A percentile compares a stretch with the other conserved stretches of the same genome.
These are phyloP conservation scores for Sesamia inferens DNA, from an alignment of 2,888 invertebrate genomes.

Conservation along the genomic window DNA sequence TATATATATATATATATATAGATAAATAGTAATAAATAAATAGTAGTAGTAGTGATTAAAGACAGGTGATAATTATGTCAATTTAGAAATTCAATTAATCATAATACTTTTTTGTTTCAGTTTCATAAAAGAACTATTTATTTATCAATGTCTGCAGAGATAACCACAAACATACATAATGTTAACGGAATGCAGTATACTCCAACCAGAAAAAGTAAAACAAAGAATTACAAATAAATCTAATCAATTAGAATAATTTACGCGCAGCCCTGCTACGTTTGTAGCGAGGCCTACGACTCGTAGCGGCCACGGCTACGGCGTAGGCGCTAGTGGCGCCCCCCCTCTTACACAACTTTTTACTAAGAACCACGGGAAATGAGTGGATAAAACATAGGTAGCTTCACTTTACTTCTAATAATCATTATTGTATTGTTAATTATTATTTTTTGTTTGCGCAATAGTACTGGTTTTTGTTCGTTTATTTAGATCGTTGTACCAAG, in stretches of 20 bases:
- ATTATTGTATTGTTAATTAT: slow-evolving; percentile 49
- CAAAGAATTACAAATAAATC: slow-evolving; percentile 51
- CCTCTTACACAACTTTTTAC: slow-evolving; percentile 88
- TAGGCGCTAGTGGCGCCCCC: slow-evolving; percentile 77
- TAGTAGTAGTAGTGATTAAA: no score
- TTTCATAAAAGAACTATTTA: neutral
- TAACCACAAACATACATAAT: neutral
- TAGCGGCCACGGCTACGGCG: slow-evolving; percentile 76
- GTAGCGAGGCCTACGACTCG: slow-evolving; percentile 75
- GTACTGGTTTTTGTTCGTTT: neutral
- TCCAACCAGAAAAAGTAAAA: neutral
- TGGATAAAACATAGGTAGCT: slow-evolving; percentile 89
- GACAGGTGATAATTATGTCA: neutral
- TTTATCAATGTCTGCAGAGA: no score
- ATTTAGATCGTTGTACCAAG: neutral
- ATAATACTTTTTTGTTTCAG: neutral
- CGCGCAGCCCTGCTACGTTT: slow-evolving; percentile 70
- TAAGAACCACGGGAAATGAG: slow-evolving; percentile 89
- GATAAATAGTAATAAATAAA: no score
- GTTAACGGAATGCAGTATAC: accelerated
- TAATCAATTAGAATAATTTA: slow-evolving; percentile 64
- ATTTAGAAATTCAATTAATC: neutral
- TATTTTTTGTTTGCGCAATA: slow-evolving; percentile 45
- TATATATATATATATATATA: no score
- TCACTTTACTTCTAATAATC: slow-evolving; percentile 73